Evolutionary conservation across 2,797 vertebrate species (phyloP).

Genomic region (Fratercula arctica): DNA sequence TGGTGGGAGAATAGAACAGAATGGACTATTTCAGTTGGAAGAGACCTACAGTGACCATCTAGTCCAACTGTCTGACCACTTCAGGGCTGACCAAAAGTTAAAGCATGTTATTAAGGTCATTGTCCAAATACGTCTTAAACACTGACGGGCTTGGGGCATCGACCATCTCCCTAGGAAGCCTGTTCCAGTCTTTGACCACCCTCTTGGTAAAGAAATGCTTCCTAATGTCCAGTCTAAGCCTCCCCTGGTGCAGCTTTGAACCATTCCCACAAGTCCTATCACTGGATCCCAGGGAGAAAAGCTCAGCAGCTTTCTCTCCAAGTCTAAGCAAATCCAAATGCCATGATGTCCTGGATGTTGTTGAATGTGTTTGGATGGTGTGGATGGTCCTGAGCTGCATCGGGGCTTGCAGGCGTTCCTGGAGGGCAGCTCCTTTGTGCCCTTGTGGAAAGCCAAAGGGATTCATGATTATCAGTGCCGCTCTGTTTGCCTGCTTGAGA

Average conservation of each 20-base stretch:
- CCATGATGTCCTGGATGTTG: neutral
- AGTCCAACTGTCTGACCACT: neutral
- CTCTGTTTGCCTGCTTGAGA: neutral
- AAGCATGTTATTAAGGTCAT: neutral
- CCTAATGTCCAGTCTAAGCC: neutral
- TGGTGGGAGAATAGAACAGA: neutral
- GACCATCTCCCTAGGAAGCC: neutral
- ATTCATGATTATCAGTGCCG: neutral
- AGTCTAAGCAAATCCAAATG: neutral
- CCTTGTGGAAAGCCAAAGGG: neutral
- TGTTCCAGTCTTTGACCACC: neutral
- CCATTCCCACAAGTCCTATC: neutral
- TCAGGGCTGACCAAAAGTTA: neutral
- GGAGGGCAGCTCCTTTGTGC: neutral
- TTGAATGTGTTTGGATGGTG: neutral
- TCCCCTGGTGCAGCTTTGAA: neutral
- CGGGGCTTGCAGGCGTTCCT: neutral
- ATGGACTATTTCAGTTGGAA: neutral
- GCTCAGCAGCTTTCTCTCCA: neutral
- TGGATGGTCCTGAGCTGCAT: neutral
- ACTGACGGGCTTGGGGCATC: neutral
- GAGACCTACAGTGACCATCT: neutral
- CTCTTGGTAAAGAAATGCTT: neutral
- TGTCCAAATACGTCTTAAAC: neutral
- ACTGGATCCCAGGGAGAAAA: neutral